Conservation (phyloP, 2,888 invertebrate species). For the Biston stratarius region DNA sequence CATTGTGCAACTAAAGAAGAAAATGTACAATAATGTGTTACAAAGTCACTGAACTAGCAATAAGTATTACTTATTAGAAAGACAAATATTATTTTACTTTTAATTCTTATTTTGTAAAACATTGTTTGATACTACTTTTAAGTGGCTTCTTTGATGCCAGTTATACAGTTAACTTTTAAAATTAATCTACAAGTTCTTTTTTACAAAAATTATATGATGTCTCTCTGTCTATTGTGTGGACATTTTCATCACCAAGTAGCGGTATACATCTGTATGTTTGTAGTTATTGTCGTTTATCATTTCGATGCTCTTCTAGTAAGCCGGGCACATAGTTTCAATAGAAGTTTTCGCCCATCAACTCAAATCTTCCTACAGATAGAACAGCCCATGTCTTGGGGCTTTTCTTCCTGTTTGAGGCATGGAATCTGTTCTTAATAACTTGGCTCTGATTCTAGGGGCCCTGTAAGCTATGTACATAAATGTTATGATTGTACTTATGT, state of each 20-base stretch:
- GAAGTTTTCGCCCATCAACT: conserved; percentile 43
- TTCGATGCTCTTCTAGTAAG: conserved; percentile 65
- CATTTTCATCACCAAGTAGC: conserved; percentile 68
- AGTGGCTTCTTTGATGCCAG: no score
- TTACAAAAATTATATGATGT: conserved; percentile 64
- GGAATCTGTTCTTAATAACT: neutral
- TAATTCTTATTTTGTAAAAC: no score
- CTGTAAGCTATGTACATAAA: conserved; percentile 57
- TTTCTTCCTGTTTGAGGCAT: conserved; percentile 36
- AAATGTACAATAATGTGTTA: neutral
- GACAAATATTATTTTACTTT: no score
- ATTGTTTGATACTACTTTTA: no score
- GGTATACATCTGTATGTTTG: conserved; percentile 73
- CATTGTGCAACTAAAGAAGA: no score
- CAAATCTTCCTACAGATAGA: conserved; percentile 49
- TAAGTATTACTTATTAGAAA: no score
- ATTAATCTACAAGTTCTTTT: conserved; percentile 17
- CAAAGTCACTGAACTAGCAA: neutral
- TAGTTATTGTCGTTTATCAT: conserved; percentile 47
- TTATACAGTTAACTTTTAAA: neutral
- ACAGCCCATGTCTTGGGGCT: conserved; percentile 46
- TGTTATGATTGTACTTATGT: conserved; percentile 73
- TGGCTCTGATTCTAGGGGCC: conserved; percentile 46
- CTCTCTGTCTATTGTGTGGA: conserved; percentile 63
- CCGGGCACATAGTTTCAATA: conserved; percentile 24